These are phyloP conservation scores for Nebria ingens DNA, from an alignment of 1,140 invertebrate species.

Conservation along the genomic window DNA sequence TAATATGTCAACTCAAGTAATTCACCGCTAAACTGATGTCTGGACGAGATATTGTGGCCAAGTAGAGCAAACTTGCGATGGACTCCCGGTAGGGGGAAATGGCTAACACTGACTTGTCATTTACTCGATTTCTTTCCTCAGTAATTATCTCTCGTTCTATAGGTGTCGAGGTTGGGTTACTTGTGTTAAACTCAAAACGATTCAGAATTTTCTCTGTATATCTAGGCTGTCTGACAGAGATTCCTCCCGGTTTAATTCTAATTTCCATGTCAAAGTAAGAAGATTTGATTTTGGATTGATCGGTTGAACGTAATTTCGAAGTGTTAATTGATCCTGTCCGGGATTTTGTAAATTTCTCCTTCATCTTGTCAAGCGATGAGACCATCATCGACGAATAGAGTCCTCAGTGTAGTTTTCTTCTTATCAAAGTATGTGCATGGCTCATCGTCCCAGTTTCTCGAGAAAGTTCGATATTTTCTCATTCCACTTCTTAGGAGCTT, in stretches of 20 bases:
- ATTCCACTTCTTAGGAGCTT: constrained; percentile 5
- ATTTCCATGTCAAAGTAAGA: constrained; percentile 16
- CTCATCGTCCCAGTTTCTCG: constrained; percentile 7
- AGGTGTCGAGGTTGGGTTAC: constrained; percentile 17
- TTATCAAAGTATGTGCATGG: background rate
- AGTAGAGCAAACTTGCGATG: constrained; percentile 25
- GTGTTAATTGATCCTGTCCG: constrained; percentile 13
- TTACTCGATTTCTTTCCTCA: constrained; percentile 13
- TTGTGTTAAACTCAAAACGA: constrained; percentile 17
- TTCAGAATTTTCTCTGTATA: constrained; percentile 20
- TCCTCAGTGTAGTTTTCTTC: constrained; percentile 12
- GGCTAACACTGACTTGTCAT: constrained; percentile 11
- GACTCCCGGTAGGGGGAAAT: constrained; percentile 26
- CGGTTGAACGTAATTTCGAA: constrained; percentile 15
- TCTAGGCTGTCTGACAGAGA: constrained; percentile 13
- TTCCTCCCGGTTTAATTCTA: background rate
- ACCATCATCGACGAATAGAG: background rate
- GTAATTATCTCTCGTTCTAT: constrained; percentile 18
- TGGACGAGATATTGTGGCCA: constrained; percentile 21
- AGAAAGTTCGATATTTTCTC: background rate
- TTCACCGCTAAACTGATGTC: constrained; percentile 32
- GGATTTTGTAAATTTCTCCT: constrained; percentile 9
- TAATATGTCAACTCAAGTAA: constrained; percentile 25
- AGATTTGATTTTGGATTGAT: constrained; percentile 4
- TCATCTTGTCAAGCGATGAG: background rate